Evolutionary conservation across 2,888 invertebrate genomes (phyloP).

Genomic region (Syrphus vitripennis): DNA sequence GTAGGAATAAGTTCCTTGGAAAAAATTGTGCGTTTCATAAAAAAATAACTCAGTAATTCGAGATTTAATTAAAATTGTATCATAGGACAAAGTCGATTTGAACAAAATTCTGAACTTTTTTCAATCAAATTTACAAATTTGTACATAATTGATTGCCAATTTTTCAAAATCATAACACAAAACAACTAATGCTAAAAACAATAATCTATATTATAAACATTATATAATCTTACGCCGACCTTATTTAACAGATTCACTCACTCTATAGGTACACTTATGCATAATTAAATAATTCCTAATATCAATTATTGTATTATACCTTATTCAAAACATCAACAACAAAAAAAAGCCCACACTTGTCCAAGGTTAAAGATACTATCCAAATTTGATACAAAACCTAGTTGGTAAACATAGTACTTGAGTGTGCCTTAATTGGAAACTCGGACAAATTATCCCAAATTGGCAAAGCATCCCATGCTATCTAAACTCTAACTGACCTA

Average conservation of each 20-base stretch:
- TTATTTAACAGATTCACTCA: background rate
- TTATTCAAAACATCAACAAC: background rate
- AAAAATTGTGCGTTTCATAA: no score
- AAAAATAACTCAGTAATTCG: no score
- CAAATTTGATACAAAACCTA: constrained; percentile 1
- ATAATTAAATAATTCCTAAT: no score
- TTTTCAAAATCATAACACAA: no score
- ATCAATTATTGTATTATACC: background rate
- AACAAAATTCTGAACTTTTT: no score
- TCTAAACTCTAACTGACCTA: background rate
- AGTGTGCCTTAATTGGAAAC: constrained; percentile 37
- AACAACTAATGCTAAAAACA: no score
- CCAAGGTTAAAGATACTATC: constrained; percentile 20
- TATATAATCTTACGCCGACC: background rate
- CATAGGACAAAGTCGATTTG: no score
- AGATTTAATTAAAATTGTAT: no score
- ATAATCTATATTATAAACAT: no score
- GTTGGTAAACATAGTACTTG: background rate
- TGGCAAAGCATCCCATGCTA: background rate
- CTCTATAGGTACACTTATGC: background rate
- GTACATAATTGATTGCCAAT: no score
- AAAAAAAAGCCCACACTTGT: constrained; percentile 8
- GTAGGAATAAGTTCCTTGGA: no score
- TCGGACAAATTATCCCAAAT: constrained; percentile 41
- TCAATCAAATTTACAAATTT: no score